Base-by-base conservation (phyloP, 2,888 invertebrate species). In the Drosophila sordidapex region DNA sequence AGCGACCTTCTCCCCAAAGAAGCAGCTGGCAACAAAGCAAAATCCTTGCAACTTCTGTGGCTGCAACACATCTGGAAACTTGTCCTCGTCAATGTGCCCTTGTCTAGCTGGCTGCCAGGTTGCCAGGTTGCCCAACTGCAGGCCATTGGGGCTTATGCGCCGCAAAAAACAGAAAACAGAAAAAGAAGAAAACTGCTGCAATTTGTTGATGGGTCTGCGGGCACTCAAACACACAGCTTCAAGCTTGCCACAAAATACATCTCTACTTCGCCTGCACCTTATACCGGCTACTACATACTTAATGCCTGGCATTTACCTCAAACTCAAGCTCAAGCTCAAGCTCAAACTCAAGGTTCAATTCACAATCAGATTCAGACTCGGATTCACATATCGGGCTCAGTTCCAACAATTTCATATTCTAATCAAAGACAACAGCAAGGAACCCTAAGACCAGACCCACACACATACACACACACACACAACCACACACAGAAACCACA, bases 171-270 rank as follows among this genome's bases (percentile, higher is more conserved):
- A 33, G 13, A 13, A 43, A 11, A 21, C 2, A 40, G 6, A 21
- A 13, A 7, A 4, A 15, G 1, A 21, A 13, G 13, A 64, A 65
- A 73, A 64, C 69, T 62, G 77, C 48, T 77, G 81, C 81, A 79
- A 74, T 79, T 79, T 70, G 73, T 69, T 81, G 81, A 81, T 81
- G 81, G 65, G 74, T 77, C 79, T 31, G 62, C 29, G 77, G 77
- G 58, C 70, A 74, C 61, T 59, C 54, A 59, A 66, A 38, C 68
- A 74, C 57, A 63, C 36, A 33, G 46, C 46, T 25, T 15, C 15
- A 25, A 65, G 61, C 73, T 62, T 52, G 67, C 74, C 65, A 52
- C 67, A 67, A 27, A 58, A 53, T 46, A 38, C 62, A 49, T 52
- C 57, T 48, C 18, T 13, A 40, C 29, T 21, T n/a, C 18, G 8